Base-by-base conservation (phyloP, 1,140 invertebrate species). In the Diachasma alloeum region DNA sequence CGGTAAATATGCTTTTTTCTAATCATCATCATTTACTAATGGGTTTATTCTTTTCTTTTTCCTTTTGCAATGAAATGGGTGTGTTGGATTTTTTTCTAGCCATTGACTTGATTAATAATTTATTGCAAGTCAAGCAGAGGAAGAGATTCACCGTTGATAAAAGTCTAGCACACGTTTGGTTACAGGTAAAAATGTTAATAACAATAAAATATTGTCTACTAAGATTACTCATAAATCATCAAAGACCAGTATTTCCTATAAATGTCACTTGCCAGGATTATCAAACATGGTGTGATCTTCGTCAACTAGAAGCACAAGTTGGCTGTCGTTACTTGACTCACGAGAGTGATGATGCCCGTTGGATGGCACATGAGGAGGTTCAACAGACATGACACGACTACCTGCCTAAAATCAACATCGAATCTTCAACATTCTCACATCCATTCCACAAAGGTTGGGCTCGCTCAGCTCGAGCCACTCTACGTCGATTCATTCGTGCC, bases 71-170 rank as follows among this genome's bases (percentile, higher is more conserved):
- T 31, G 6, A 31, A 31, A 6, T 2, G 6, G 6, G 6, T 31
- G 2, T 31, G 31, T 31, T 31, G 2, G 6, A 31, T 31, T 31
- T 31, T 31, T 31, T 31, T 31, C 2, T 31, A 31, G 31, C 97
- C 98, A 90, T 99, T 87, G 97, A 99, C 91, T 91, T 99, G 76
- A 99, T 99, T 79, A 98, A 97, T 90, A 99, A 98, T 91, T 91
- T 99, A 75, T 92, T 99, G 63, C 98, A 99, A 95, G 98, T 99
- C 39, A 99, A 99, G 89, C 97, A 99, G 88, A 93, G 97, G 78
- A 99, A 99, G 90, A 92, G 98, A 48, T 98, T 95, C 85, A 98
- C 97, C 0, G 98, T 99, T 48, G 97, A 99, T 88, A 99, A 99
- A 90, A 97, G 97, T 80, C 91, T 99, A 48, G 92, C 93, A 81